Evolutionary conservation across 2,888 invertebrate genomes (phyloP).

Genomic region (Meiosimyza platycephala): DNA sequence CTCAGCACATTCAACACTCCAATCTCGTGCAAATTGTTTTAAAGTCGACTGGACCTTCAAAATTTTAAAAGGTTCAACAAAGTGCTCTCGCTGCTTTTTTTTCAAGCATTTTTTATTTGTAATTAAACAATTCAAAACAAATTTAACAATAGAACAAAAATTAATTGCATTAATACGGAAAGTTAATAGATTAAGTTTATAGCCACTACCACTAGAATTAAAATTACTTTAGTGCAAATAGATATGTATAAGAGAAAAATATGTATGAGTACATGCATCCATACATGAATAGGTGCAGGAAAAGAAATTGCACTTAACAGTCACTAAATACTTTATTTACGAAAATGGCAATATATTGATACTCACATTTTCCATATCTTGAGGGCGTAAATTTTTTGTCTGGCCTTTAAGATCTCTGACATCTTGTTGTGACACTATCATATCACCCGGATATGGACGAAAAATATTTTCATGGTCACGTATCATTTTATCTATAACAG

Average conservation of each 20-base stretch:
- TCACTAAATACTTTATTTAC: slow-evolving; percentile 36
- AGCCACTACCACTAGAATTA: background rate
- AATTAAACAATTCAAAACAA: slow-evolving; percentile 28
- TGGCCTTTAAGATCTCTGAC: slow-evolving; percentile 62
- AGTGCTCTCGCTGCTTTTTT: slow-evolving; percentile 48
- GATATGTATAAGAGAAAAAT: background rate
- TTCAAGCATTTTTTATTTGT: slow-evolving; percentile 11
- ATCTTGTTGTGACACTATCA: slow-evolving; percentile 86
- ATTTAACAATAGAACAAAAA: slow-evolving; percentile 31
- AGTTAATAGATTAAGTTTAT: background rate
- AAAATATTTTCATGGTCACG: slow-evolving; percentile 70
- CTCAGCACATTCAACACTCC: slow-evolving; percentile 86
- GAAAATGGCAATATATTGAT: slow-evolving; percentile 17
- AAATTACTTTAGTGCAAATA: background rate
- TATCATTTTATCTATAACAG: slow-evolving; percentile 69
- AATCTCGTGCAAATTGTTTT: slow-evolving; percentile 97
- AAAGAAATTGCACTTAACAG: no score
- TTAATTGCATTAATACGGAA: slow-evolving; percentile 19
- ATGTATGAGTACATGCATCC: background rate
- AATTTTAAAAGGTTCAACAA: slow-evolving; percentile 66
- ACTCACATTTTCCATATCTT: slow-evolving; percentile 66
- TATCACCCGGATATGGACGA: slow-evolving; percentile 67
- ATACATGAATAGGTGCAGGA: no score
- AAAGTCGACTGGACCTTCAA: slow-evolving; percentile 89
- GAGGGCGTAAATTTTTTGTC: slow-evolving; percentile 56